Evolutionary conservation across 2,888 invertebrate species (phyloP), one percentile per base, ranked within the genome.

Genomic region (Drosophila demipolita): DNA sequence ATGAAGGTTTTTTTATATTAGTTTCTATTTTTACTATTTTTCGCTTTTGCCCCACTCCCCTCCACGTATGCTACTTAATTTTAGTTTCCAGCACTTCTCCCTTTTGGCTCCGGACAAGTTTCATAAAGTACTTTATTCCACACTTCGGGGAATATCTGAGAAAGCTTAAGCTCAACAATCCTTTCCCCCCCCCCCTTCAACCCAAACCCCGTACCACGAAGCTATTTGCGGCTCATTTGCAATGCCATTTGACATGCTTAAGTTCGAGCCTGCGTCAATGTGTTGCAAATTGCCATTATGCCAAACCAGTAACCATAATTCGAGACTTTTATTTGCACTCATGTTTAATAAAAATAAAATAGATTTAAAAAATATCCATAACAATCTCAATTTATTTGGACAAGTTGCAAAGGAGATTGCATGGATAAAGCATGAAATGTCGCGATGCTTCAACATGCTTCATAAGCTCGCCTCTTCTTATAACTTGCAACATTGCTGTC

Each of bases 231-330:
- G 45, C 83, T 82, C 85, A 82, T 87, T 87, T 84, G 54, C 70
- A 48, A 87, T 83, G 78, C 87, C 78, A 78, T 83, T 87, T 82
- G 71, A 20, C 53, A 40, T 48, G 40, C 42, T 23, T 5, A 45
- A 61, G 58, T 48, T 68, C 29, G 38, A 55, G 75, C 50, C 40
- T 50, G 9, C 7, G 35, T 40, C 38, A 42, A 26, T 29, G 29
- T 45, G 35, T 20, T 33, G 60, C 23, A 52, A 54, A 60, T 40
- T 73, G 78, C 65, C 15, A 23, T 20, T 7, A 60, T 82, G 59
- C 20, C 38, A 36, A 38, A 36, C 17, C 17, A 20, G 53, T 57
- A 57, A 66, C 74, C 80, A 87, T 75, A 85, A 75, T 80, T 84
- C 85, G 64, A 57, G 80, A 53, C 53, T 32, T 6, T n/a, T n/a